phyloP scores from a whole-genome alignment of 1,140 invertebrate species.

The Drosophila kikkawai region DNA sequence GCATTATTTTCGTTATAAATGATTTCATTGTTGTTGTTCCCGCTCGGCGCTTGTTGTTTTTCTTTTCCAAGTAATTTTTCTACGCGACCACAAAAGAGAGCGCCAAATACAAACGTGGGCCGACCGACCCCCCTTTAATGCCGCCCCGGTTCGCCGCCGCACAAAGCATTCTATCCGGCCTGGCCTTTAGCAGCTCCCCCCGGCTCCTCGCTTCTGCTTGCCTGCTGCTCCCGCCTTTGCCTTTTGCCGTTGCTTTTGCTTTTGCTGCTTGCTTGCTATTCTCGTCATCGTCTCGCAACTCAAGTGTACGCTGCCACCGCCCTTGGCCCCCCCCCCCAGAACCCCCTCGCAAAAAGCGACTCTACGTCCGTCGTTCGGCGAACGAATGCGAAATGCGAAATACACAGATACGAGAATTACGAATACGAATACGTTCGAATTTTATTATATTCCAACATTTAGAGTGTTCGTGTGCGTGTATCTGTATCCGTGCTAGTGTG shows the following conservation, averaged over 20 bases:
- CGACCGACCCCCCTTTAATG: conserved; percentile 26
- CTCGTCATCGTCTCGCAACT: conserved; percentile 77
- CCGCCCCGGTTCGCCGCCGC: conserved; percentile 9
- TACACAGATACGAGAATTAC: conserved; percentile 29
- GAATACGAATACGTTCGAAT: conserved; percentile 67
- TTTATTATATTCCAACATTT: conserved; percentile 78
- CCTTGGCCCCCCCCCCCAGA: conserved; percentile 7
- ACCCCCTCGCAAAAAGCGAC: conserved; percentile 26
- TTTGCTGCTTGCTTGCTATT: conserved; percentile 67
- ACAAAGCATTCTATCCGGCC: conserved; percentile 69
- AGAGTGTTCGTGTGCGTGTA: conserved; percentile 44
- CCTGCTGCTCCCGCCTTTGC: conserved; percentile 23
- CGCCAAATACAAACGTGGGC: conserved; percentile 68
- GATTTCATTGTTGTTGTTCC: conserved; percentile 72
- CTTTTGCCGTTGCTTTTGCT: conserved; percentile 37
- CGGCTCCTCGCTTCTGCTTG: conserved; percentile 3
- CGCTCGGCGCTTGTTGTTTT: conserved; percentile 66
- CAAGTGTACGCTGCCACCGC: conserved; percentile 47
- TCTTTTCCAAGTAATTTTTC: conserved; percentile 75
- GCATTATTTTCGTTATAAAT: conserved; percentile 68
- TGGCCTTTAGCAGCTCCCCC: conserved; percentile 38
- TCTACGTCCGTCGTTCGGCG: conserved; percentile 23
- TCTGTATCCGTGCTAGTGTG: conserved; percentile 23
- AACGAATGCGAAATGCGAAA: conserved; percentile 47
- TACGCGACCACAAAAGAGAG: conserved; percentile 59